Percentiles rank a stretch among this genome's conserved stretches.
phyloP scores from a whole-genome alignment of 2,888 invertebrate species.

The Acleris cristana region DNA sequence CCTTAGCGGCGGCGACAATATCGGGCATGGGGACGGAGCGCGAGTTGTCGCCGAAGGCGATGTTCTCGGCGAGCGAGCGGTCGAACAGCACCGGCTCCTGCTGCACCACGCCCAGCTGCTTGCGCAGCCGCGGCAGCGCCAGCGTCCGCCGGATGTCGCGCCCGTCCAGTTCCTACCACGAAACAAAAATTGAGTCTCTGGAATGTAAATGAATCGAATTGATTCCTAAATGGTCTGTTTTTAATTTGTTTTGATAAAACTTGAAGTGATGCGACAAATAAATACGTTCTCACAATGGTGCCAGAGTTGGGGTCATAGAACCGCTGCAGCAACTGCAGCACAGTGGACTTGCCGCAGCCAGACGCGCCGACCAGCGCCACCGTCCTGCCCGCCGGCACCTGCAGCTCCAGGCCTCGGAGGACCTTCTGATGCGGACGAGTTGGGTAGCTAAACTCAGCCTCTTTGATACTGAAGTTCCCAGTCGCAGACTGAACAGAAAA shows the following conservation, averaged over 20 bases:
- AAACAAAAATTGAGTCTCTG: neutral
- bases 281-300: slow-evolving; percentile 64
- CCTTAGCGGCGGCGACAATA: slow-evolving; percentile 88
- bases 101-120: slow-evolving; percentile 91
- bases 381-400: slow-evolving; percentile 87
- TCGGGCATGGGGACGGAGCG: slow-evolving; percentile 87
- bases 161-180: slow-evolving; percentile 77
- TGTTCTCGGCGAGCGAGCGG: slow-evolving; percentile 92
- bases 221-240: too few relatives aligned
- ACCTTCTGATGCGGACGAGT: slow-evolving; percentile 86
- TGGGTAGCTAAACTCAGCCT: slow-evolving; percentile 88
- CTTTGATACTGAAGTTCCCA: slow-evolving; percentile 84
- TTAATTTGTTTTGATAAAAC: too few relatives aligned
- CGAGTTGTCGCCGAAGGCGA: slow-evolving; percentile 92
- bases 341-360: slow-evolving; percentile 92
- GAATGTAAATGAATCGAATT: neutral
- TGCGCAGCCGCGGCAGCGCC: slow-evolving; percentile 87
- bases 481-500: slow-evolving; percentile 63
- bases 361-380: slow-evolving; percentile 89
- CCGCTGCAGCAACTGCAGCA: slow-evolving; percentile 90
- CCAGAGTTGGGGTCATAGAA: slow-evolving; percentile 90
- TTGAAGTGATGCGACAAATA: too few relatives aligned
- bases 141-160: slow-evolving; percentile 83
- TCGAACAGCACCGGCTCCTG: slow-evolving; percentile 94
- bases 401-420: slow-evolving; percentile 86